Percentiles rank a stretch among this genome's conserved stretches.
These are phyloP conservation scores for Chrysotoxum bicinctum DNA, from an alignment of 2,888 invertebrate species.

Conservation along the genomic window DNA sequence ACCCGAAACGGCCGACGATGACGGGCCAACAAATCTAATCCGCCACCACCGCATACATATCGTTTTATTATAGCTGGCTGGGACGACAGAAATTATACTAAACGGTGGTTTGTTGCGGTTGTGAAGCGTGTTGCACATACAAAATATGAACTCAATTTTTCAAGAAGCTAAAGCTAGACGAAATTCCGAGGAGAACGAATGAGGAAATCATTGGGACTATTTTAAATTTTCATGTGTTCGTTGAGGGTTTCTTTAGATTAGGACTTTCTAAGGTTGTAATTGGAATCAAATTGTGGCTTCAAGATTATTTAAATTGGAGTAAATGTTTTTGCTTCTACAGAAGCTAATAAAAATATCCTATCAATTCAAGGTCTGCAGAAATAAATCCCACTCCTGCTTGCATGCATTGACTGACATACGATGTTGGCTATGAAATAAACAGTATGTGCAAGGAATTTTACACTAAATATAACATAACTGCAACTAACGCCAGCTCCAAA, in stretches of 20 bases:
- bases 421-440: neutral
- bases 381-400: slow-evolving; percentile 22
- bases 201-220: neutral
- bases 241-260: neutral
- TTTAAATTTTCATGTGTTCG: neutral
- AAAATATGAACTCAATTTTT: slow-evolving; percentile 15
- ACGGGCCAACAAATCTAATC: neutral
- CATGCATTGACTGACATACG: neutral
- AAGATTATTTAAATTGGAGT: no score
- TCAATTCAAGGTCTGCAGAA: slow-evolving; percentile 24
- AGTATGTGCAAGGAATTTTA: slow-evolving; percentile 6
- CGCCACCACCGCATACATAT: slow-evolving; percentile 12
- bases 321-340: neutral
- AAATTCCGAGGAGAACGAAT: neutral
- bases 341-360: neutral
- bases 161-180: slow-evolving; percentile 22
- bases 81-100: slow-evolving; percentile 7
- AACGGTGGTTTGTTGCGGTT: slow-evolving; percentile 43
- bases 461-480: neutral
- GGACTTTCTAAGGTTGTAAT: neutral
- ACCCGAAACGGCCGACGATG: neutral
- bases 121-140: slow-evolving; percentile 26
- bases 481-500: slow-evolving; percentile 5
- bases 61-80: neutral
- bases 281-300: no score